Conservation (phyloP, 2,888 invertebrate genomes). For the Eristalis tenax region DNA sequence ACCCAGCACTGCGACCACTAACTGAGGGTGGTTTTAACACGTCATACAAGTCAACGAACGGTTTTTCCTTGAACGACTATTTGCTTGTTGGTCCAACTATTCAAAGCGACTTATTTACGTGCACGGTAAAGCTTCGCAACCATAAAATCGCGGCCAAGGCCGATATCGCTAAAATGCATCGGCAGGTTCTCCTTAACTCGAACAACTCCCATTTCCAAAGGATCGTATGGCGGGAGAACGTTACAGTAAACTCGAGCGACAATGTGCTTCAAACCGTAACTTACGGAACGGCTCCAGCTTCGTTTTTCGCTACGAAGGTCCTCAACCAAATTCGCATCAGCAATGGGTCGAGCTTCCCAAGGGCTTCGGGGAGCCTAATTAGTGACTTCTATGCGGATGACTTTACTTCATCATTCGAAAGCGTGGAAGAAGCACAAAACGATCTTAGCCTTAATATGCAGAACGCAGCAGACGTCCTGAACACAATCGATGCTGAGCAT, state of each 20-base stretch:
- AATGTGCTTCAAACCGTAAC: conserved; percentile 24
- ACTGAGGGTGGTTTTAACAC: conserved; percentile 28
- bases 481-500: conserved; percentile 4
- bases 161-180: conserved; percentile 38
- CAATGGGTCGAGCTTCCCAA: neutral
- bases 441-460: conserved; percentile 16
- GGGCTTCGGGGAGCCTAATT: conserved; percentile 12
- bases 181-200: neutral
- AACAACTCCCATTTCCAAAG: conserved; percentile 24
- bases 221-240: conserved; percentile 28
- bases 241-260: conserved; percentile 16
- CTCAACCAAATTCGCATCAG: conserved; percentile 29
- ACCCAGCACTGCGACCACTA: neutral
- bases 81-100: conserved; percentile 14
- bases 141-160: conserved; percentile 26
- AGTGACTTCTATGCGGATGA: neutral
- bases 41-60: conserved; percentile 21
- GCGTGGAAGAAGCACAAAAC: neutral
- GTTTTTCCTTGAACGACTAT: conserved; percentile 24
- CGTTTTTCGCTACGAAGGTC: conserved; percentile 18
- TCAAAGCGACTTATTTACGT: conserved; percentile 15
- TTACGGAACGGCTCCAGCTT: conserved; percentile 24
- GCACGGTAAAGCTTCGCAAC: conserved; percentile 16
- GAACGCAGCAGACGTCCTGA: neutral
- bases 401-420: neutral